Conservation (phyloP, 2,888 invertebrate species). For the Dromius quadrimaculatus region DNA sequence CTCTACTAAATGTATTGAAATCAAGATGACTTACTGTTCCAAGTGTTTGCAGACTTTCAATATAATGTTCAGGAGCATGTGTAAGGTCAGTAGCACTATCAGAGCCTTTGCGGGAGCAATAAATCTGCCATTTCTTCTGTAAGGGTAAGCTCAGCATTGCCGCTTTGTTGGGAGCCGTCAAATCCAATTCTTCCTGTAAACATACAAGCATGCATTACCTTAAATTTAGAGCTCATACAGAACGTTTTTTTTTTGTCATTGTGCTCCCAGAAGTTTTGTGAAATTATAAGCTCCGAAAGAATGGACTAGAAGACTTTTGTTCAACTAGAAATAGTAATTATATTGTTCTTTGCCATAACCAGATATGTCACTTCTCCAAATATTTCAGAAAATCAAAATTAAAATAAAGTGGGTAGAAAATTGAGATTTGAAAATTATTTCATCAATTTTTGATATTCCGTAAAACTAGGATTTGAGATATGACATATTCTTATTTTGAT, state of each 20-base stretch:
- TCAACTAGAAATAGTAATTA: no score
- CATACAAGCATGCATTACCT: no score
- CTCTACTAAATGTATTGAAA: no score
- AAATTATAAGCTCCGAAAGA: no score
- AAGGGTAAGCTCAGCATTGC: constrained; percentile 94
- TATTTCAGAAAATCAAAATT: no score
- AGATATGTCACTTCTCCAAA: no score
- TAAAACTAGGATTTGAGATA: not conserved
- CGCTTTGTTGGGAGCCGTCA: constrained; percentile 93
- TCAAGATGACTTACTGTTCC: constrained; percentile 82
- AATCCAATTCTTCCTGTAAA: constrained; percentile 87
- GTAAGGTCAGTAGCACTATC: constrained; percentile 75
- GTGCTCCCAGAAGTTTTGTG: no score
- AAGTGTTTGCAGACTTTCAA: constrained; percentile 87
- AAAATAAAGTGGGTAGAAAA: no score
- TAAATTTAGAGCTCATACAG: no score
- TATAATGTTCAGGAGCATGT: constrained; percentile 91
- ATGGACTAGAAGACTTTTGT: no score
- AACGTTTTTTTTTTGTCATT: no score
- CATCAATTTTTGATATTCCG: not conserved
- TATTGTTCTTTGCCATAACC: no score
- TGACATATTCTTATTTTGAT: not conserved
- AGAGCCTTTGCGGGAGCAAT: constrained; percentile 87
- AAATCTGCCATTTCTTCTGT: constrained; percentile 98
- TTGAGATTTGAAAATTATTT: not conserved